Base-by-base conservation (phyloP, 2,113 vertebrate genomes). In the Planiliza haematocheilus region DNA sequence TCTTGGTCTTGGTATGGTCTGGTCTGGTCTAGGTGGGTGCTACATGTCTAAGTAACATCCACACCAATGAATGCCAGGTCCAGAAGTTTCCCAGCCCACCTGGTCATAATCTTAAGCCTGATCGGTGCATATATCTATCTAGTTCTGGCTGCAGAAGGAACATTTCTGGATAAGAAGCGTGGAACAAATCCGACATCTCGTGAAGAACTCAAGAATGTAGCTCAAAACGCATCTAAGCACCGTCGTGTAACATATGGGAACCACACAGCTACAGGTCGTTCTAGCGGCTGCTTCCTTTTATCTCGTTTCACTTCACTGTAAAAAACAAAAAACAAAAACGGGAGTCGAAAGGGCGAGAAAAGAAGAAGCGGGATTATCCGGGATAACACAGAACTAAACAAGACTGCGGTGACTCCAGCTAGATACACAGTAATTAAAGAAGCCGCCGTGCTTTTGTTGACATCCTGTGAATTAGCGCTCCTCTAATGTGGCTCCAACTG, bases 401-500 rank as follows among this genome's bases (percentile, higher is more conserved):
- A 63, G 13, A 43, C 60, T 50, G 13, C 38, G 36, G 30, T 46
- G 70, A 56, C 7, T 30, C 45, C 30, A n/a, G 20, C 24, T 48
- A 18, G 45, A 63, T 37, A 56, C 24, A 41, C 52, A 39, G 42
- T 58, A 65, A 77, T 84, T 77, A 70, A 39, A 16, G 72, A 50
- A 39, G 21, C 8, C 42, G 24, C 1, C 50, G 21, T 46, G 67
- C 62, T 30, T 78, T 78, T 74, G 55, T 74, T 70, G 74, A 77
- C 64, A 70, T 74, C 73, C 80, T 74, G 65, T 70, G 72, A 85
- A 82, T 67, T 53, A 58, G 59, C 24, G 20, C 20, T 13, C 43
- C 52, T 87, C 64, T 80, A 43, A 63, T 80, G 80, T 74, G 79
- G 76, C 57, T 68, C 68, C 34, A 34, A 45, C 24, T 38, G n/a